These are phyloP conservation scores for Onychostruthus taczanowskii DNA, from an alignment of 2,113 vertebrate species.

Conservation along the genomic window DNA sequence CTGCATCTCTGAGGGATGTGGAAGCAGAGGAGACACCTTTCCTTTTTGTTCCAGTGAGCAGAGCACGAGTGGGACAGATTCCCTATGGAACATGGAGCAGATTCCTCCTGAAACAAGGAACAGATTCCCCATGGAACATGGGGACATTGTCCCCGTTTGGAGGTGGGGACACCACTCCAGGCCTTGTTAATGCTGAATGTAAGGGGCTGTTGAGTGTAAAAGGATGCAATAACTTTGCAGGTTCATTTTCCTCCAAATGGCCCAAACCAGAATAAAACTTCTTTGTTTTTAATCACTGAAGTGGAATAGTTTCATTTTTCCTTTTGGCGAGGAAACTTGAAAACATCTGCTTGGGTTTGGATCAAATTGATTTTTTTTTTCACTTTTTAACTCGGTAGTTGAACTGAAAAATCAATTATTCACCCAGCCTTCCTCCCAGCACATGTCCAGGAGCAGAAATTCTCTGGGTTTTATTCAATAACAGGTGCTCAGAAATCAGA, in stretches of 20 bases:
- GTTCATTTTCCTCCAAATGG: background rate
- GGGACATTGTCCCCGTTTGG: background rate
- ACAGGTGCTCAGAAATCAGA: background rate
- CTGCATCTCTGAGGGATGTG: background rate
- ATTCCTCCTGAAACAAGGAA: too few species aligned
- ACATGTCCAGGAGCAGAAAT: background rate
- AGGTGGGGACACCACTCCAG: background rate
- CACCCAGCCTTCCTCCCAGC: background rate
- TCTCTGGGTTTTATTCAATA: background rate
- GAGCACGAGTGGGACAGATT: background rate
- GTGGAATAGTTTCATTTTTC: conserved; percentile 45
- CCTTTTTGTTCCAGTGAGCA: background rate
- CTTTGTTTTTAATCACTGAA: conserved; percentile 29
- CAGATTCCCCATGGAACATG: background rate
- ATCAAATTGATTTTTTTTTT: conserved; percentile 24
- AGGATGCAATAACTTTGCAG: background rate
- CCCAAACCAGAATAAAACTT: background rate
- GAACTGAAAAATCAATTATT: conserved; percentile 58
- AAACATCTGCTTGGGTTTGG: background rate
- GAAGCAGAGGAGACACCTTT: background rate
- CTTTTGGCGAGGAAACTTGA: conserved; percentile 27
- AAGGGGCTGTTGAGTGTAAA: background rate
- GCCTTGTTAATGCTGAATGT: background rate
- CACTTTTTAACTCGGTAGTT: conserved; percentile 13
- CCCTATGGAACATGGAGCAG: background rate